phyloP scores from a whole-genome alignment of 2,113 vertebrate genomes.

The Menura novaehollandiae region DNA sequence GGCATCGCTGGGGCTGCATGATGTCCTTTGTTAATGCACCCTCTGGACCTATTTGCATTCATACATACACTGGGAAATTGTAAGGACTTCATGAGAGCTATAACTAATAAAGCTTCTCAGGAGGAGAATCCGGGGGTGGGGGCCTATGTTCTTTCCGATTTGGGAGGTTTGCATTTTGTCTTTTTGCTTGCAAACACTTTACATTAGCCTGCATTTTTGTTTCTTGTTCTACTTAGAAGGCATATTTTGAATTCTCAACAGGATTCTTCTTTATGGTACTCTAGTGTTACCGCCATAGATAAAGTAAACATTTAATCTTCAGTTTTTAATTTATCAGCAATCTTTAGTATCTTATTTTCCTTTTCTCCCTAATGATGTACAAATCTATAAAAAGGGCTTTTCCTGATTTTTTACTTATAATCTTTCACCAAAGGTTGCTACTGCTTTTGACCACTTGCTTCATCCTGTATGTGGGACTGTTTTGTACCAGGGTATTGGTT shows the following conservation, averaged over 20 bases:
- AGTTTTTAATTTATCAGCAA: neutral
- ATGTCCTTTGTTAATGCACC: slow-evolving; percentile 1
- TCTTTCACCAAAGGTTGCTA: neutral
- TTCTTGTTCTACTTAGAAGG: neutral
- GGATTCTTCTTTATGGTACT: neutral
- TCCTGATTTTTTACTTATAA: neutral
- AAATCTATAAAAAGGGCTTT: neutral
- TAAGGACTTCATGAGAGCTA: slow-evolving; percentile 13
- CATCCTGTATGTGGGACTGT: neutral
- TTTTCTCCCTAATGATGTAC: neutral
- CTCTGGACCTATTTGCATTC: slow-evolving; percentile 39
- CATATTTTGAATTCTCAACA: neutral
- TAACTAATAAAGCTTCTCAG: neutral
- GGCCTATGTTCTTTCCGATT: neutral
- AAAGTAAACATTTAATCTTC: neutral
- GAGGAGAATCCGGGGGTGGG: neutral
- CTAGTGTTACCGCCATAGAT: neutral
- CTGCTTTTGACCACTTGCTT: neutral
- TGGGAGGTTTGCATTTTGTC: neutral
- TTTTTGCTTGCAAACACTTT: neutral
- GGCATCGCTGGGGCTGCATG: neutral
- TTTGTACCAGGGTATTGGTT: neutral
- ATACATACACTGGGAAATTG: neutral
- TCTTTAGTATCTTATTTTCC: neutral
- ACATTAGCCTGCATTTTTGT: neutral